Percentiles rank a stretch among this genome's conserved stretches.
Conservation (phyloP, 2,113 vertebrate genomes). For the Aphyosemion australe region DNA sequence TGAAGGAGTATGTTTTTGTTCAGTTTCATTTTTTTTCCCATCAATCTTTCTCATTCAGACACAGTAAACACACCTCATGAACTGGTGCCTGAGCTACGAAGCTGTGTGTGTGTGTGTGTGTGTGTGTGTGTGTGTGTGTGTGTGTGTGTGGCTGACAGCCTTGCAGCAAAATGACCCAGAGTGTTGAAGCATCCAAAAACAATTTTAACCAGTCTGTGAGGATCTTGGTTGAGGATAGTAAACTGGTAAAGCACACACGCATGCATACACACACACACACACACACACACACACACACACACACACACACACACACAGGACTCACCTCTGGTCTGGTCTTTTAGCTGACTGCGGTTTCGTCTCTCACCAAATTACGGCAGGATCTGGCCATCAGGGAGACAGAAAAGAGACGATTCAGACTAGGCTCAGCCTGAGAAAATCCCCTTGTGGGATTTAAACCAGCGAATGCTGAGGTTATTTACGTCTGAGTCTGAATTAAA, state of each 20-base stretch:
- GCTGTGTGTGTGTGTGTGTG: background rate
- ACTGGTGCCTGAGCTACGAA: slow-evolving; percentile 1
- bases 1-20: slow-evolving; percentile 4
- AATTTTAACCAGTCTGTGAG: background rate
- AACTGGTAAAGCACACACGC: slow-evolving; percentile 8
- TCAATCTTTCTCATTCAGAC: slow-evolving; percentile 18
- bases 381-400: slow-evolving; percentile 27
- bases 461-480: background rate
- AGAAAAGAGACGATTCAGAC: slow-evolving; percentile 21
- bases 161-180: slow-evolving; percentile 12
- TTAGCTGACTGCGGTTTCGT: slow-evolving; percentile 22
- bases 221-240: background rate
- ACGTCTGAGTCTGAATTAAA: background rate
- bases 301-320: background rate
- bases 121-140: background rate
- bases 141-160: slow-evolving; percentile 12
- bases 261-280: background rate
- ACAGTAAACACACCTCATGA: slow-evolving; percentile 7
- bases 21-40: slow-evolving; percentile 29
- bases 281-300: background rate
- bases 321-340: slow-evolving; percentile 46
- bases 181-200: slow-evolving; percentile 18
- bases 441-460: slow-evolving; percentile 29
- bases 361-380: slow-evolving; percentile 39
- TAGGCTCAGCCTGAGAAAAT: background rate